Base-by-base conservation (phyloP, 2,888 invertebrate genomes). In the Agriopis aurantiaria region DNA sequence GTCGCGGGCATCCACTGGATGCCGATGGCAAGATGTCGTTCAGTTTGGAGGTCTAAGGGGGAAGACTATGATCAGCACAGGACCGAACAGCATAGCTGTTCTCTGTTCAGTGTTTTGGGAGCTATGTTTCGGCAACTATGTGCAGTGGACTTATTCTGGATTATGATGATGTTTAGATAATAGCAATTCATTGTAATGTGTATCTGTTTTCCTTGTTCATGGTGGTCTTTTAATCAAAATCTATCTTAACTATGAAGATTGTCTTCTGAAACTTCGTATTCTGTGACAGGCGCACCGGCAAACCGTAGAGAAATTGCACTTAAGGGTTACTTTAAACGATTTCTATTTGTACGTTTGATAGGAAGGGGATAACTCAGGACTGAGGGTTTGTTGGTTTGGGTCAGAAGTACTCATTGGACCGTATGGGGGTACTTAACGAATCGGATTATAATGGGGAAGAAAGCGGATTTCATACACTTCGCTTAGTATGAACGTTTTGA, bases 231-330 rank as follows among this genome's bases (percentile, higher is more conserved):
- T 33, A 33, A 33, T 33, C 3, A 33, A 33, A 3, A 1, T 23
- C 2, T 12, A 10, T 46, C 11, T 46, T 12, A 10, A 11, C 12
- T 11, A 2, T 8, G 23, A 11, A 40, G 40, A 7, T 55, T 33
- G 40, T 14, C n/a, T 43, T 7, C 56, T 56, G 12, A 8, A 11
- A 17, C 12, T 48, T 12, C 3, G 1, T 61, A 23, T 8, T 17
- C 70, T 70, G 49, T 70, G 76, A 70, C 69, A 73, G 73, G 70
- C 71, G 75, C 72, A 72, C 62, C 41, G 46, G 75, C 76, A 73
- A 40, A 49, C 48, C 10, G 52, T 58, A 64, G 80, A 81, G 84
- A 84, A 84, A 84, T 84, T 75, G 83, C 77, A 80, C 84, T 84
- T 78, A 75, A 82, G 81, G 75, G 76, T 64, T 72, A 78, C 78